Evolutionary conservation across 2,888 invertebrate species (phyloP).

Genomic region (Homarus gammarus): DNA sequence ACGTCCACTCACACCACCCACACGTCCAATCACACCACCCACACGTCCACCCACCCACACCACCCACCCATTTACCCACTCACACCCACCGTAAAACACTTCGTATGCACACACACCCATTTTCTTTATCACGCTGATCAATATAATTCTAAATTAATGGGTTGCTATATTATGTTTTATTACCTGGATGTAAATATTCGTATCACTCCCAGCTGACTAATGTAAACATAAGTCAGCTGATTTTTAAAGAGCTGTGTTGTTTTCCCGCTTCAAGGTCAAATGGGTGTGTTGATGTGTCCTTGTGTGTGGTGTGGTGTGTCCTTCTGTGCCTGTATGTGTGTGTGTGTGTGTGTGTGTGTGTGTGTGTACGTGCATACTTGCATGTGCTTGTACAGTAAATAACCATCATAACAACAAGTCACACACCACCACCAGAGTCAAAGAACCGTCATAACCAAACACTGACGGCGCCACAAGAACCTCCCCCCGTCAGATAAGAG

Average conservation of each 20-base stretch:
- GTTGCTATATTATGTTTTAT: background rate
- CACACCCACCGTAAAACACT: background rate
- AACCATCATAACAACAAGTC: too few species aligned
- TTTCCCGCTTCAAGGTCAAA: too few species aligned
- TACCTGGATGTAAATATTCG: background rate
- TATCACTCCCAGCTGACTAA: background rate
- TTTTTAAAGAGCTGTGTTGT: background rate
- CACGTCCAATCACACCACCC: background rate
- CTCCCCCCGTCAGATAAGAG: too few species aligned
- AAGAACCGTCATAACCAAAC: too few species aligned
- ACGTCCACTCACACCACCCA: background rate
- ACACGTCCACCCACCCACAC: background rate
- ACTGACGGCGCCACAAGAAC: too few species aligned
- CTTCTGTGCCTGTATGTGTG: background rate
- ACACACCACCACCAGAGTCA: too few species aligned
- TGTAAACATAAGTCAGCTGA: background rate
- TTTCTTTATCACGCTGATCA: background rate
- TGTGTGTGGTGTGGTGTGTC: too few species aligned
- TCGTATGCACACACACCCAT: constrained; percentile 5
- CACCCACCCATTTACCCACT: background rate
- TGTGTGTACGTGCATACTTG: too few species aligned
- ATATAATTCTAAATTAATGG: background rate
- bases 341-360: too few species aligned
- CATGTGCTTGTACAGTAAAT: background rate
- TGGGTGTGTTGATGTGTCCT: too few species aligned